Evolutionary conservation across 2,797 vertebrate genomes (phyloP), one percentile per base, ranked within the genome.

Genomic region (Percopsis omiscomaycus): DNA sequence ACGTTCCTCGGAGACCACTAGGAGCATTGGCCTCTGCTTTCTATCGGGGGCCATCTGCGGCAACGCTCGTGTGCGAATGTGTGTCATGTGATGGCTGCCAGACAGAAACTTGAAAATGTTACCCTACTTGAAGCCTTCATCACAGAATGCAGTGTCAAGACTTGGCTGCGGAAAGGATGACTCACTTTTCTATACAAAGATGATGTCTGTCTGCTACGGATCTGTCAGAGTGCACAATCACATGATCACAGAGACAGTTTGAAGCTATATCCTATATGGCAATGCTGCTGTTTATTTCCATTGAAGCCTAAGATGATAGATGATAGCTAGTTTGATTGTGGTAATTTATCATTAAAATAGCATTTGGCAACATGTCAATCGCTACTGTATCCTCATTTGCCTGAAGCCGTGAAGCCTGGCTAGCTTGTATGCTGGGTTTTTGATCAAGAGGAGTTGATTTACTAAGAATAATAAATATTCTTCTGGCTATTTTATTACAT

Each of bases 101-200:
- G 32, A 37, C 8, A 37, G 32, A 37, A 37, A 37, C 32, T 8
- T 37, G 32, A 37, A 5, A 37, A 8, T 37, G 32, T 11, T 47
- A 32, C 51, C 47, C 52, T 53, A 59, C 67, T 64, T 78, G 30
- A 75, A 55, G 56, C 63, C 73, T 75, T 69, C 55, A 57, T 57
- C 59, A 61, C 66, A 53, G 61, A 60, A 66, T 56, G 67, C 49
- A 69, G 62, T 79, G 72, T 84, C 27, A 48, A 80, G 66, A 69
- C 64, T 61, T 42, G 14, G 62, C 64, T 78, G 61, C 60, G 64
- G 80, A 61, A 74, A 82, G 57, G 53, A 77, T 83, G 83, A 85
- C 70, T 89, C 84, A 78, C 82, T 81, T 79, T 73, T 82, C 79
- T 83, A 66, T 79, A 69, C 77, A 86, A 86, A 82, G 74, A 84